Conservation (phyloP, 2,797 vertebrate species). For the Sebastes kiyomatsui region DNA sequence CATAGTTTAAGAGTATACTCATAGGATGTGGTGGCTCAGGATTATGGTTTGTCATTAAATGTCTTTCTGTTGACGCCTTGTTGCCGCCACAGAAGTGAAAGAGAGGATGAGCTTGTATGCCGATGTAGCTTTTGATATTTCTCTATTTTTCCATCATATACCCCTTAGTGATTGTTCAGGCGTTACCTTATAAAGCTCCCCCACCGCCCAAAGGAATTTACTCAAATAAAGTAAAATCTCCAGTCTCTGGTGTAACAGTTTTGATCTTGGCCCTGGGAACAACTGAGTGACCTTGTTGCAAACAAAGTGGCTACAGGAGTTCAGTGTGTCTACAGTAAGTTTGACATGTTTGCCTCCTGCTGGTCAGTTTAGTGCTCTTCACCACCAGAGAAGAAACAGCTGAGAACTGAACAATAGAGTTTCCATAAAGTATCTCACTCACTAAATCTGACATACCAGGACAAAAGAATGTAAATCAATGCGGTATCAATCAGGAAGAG, state of each 20-base stretch:
- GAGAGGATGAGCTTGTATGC: background rate
- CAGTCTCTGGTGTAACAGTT: background rate
- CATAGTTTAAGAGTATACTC: background rate
- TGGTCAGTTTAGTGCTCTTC: constrained; percentile 39
- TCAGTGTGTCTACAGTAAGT: background rate
- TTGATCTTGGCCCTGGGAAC: background rate
- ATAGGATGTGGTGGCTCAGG: background rate
- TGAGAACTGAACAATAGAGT: background rate
- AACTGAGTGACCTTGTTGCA: background rate
- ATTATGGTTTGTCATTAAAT: background rate
- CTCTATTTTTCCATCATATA: background rate
- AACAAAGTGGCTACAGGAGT: background rate
- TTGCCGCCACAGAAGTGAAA: background rate
- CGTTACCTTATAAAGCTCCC: background rate
- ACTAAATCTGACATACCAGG: background rate
- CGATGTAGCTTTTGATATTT: background rate
- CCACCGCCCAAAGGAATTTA: background rate
- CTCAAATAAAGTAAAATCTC: background rate
- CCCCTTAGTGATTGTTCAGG: background rate
- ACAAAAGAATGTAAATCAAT: background rate
- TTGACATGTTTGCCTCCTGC: constrained; percentile 64
- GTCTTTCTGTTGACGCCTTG: background rate
- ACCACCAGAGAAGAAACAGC: background rate
- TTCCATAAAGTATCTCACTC: background rate
- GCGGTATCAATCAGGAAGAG: background rate